These are phyloP conservation scores for Paracanthobrama guichenoti DNA, from an alignment of 2,113 vertebrate genomes.

Conservation along the genomic window DNA sequence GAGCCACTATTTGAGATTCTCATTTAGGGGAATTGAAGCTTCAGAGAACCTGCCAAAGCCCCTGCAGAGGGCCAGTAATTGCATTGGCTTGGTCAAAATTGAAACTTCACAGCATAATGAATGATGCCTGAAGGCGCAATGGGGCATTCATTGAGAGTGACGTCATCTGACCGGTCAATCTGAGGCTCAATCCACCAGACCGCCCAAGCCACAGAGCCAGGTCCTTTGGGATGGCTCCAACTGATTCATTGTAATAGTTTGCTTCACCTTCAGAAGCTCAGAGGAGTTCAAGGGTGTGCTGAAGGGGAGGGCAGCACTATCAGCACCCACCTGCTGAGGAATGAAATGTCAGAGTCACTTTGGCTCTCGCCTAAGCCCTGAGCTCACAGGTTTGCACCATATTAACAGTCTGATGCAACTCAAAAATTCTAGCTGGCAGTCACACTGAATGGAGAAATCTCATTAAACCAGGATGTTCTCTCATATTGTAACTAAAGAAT, in stretches of 20 bases:
- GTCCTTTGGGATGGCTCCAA: constrained; percentile 10
- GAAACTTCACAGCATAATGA: constrained; percentile 72
- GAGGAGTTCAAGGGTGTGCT: constrained; percentile 48
- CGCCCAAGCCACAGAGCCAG: constrained; percentile 49
- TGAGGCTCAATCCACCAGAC: constrained; percentile 58
- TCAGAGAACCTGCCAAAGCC: constrained; percentile 48
- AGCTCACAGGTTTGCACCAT: constrained; percentile 53
- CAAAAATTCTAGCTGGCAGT: not conserved
- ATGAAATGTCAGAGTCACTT: constrained; percentile 68
- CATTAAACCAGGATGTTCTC: constrained; percentile 2
- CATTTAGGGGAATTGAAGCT: constrained; percentile 61
- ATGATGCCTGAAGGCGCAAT: constrained; percentile 60
- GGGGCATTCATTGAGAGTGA: constrained; percentile 62
- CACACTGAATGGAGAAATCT: constrained; percentile 6
- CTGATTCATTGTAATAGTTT: constrained; percentile 24
- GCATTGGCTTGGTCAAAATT: constrained; percentile 62
- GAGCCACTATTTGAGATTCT: constrained; percentile 56
- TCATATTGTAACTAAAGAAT: constrained; percentile 1
- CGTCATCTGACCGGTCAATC: constrained; percentile 58
- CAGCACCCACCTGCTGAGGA: constrained; percentile 59
- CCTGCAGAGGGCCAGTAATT: constrained; percentile 64
- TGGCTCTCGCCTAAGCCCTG: constrained; percentile 50
- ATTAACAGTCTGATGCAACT: constrained; percentile 46
- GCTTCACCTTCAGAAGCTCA: constrained; percentile 21
- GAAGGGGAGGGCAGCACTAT: constrained; percentile 54